Conservation (phyloP, 2,888 invertebrate genomes). For the Lasiommata megera region DNA sequence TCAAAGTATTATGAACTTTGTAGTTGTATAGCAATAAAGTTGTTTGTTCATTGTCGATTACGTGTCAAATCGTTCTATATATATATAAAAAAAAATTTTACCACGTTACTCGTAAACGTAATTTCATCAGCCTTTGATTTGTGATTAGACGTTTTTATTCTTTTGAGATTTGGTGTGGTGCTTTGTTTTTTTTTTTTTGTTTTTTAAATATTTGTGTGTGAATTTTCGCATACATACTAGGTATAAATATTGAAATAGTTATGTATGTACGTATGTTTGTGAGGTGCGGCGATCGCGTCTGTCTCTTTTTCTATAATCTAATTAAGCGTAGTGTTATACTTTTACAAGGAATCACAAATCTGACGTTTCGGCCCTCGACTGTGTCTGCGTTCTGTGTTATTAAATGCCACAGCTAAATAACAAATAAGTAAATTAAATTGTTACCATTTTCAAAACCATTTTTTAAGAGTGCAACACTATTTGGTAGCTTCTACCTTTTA, state of each 20-base stretch:
- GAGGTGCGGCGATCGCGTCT: slow-evolving; percentile 66
- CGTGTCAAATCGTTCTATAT: slow-evolving; percentile 45
- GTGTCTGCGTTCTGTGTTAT: slow-evolving; percentile 44
- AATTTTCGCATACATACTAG: slow-evolving; percentile 52
- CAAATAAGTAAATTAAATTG: neutral
- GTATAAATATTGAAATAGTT: slow-evolving; percentile 44
- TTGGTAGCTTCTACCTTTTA: neutral
- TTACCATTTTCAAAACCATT: neutral
- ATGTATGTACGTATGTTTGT: slow-evolving; percentile 49
- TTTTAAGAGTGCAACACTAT: slow-evolving; percentile 3
- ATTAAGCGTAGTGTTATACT: slow-evolving; percentile 75
- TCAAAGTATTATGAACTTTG: slow-evolving; percentile 72
- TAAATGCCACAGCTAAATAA: neutral
- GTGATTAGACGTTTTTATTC: slow-evolving; percentile 35
- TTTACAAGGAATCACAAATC: slow-evolving; percentile 77
- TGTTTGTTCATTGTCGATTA: slow-evolving; percentile 49
- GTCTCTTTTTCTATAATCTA: slow-evolving; percentile 58
- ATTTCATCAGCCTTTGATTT: slow-evolving; percentile 43
- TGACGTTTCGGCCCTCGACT: slow-evolving; percentile 48
- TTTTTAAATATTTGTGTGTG: slow-evolving; percentile 42
- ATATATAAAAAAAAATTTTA: too few relatives aligned
- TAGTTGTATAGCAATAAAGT: slow-evolving; percentile 74
- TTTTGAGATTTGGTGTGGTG: slow-evolving; percentile 57
- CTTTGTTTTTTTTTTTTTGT: slow-evolving; percentile 48
- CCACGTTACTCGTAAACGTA: slow-evolving; percentile 19